Base-by-base conservation (phyloP, 2,113 vertebrate genomes). In the Lepus timidus region DNA sequence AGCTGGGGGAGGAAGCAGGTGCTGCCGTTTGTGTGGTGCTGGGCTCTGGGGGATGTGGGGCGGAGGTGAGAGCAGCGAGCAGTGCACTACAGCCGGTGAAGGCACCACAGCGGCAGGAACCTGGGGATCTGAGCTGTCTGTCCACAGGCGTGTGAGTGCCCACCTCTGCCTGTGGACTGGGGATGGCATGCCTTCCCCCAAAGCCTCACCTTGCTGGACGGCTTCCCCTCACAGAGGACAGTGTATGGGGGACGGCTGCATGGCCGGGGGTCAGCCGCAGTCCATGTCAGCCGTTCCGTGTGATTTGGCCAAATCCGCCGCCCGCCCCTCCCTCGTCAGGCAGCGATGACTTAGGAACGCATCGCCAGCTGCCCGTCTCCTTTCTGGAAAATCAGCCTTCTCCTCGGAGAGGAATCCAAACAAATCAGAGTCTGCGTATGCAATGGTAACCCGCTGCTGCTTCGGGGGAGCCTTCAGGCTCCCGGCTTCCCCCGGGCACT, bases 321-420 rank as follows among this genome's bases (percentile, higher is more conserved):
- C 52, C 71, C 88, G 88, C 75, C 64, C 55, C 19, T 68, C 19
- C 33, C 74, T 62, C 75, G 9, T 36, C 33, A 70, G 55, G 67
- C 52, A 33, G 19, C 2, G 23, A 31, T 85, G 51, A 11, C 65
- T 81, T 86, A 62, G 84, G 27, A 83, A 61, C 29, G 64, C 13
- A 33, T 85, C 88, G 51, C 74, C 67, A 89, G 19, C 78, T 81
- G 61, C 39, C 19, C 67, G 7, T 68, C 55, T 81, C 73, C 39
- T 89, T 68, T 82, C 52, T 88, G 11, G 44, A 2, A 25, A 52
- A 74, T 68, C 65, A 49, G 0, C 19, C 4, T 88, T 93, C 81
- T 82, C 55, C 85, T 81, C 79, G 75, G 58, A 76, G 14, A 74
- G 61, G 55, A 75, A 82, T 74, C 74, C 58, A 88, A 23, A 86